phyloP scores from a whole-genome alignment of 53 echinoderm and acorn worm genomes.

The Patiria pectinifera region DNA sequence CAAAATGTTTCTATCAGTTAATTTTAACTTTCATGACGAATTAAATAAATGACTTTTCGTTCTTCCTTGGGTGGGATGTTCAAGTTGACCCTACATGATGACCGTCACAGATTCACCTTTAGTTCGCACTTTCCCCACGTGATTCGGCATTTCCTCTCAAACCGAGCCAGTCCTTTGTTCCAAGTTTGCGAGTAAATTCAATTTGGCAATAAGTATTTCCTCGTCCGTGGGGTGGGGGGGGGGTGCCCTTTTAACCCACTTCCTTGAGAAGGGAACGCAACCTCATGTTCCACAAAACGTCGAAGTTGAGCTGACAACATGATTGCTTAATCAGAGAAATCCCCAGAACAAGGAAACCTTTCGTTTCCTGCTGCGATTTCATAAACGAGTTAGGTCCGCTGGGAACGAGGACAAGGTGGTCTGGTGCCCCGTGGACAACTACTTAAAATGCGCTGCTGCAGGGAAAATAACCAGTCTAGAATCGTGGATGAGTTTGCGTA shows the following conservation, averaged over 20 bases:
- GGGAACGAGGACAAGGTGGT: constrained; percentile 29
- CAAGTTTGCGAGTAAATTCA: constrained; percentile 13
- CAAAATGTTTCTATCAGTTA: no score
- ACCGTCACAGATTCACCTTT: neutral
- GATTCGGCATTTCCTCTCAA: constrained; percentile 23
- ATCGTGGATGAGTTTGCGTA: constrained; percentile 19
- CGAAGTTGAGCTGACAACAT: neutral
- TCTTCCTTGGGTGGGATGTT: neutral
- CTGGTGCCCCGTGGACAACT: constrained; percentile 11
- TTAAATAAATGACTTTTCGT: neutral
- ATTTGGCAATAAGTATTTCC: constrained; percentile 18
- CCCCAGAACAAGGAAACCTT: constrained; percentile 42
- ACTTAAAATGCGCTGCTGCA: neutral
- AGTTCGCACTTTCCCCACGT: neutral
- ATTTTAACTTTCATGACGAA: neutral
- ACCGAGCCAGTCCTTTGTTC: constrained; percentile 8
- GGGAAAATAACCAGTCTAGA: neutral
- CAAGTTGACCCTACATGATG: neutral
- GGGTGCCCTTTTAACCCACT: neutral
- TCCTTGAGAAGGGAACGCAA: neutral
- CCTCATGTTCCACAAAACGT: neutral
- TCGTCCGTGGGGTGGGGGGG: neutral
- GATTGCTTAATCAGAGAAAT: constrained; percentile 44
- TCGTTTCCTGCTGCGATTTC: constrained; percentile 39
- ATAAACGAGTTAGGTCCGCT: constrained; percentile 45